Percentiles rank a stretch among this genome's conserved stretches.
phyloP scores from a whole-genome alignment of 1,140 invertebrate species.

The Anoplolepis gracilipes region DNA sequence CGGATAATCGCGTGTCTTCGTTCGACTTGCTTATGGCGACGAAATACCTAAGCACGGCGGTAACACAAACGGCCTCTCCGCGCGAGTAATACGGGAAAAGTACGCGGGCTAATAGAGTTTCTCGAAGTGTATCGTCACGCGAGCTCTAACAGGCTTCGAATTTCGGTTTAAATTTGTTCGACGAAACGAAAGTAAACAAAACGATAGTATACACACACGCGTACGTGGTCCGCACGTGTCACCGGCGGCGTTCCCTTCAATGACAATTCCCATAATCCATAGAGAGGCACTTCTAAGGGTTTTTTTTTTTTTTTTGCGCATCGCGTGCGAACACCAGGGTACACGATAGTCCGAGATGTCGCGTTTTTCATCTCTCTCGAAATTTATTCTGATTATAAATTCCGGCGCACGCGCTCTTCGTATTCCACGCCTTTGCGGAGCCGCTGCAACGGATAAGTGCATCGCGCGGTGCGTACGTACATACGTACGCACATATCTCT shows the following conservation, averaged over 20 bases:
- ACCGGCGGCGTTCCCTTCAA: conserved; percentile 8
- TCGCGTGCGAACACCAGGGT: neutral
- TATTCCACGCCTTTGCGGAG: conserved; percentile 54
- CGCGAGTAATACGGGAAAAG: neutral
- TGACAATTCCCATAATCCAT: neutral
- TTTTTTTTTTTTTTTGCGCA: neutral
- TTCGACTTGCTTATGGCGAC: conserved; percentile 39
- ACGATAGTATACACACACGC: conserved; percentile 44
- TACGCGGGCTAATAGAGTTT: conserved; percentile 52
- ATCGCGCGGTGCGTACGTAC: conserved; percentile 52
- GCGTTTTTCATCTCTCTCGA: conserved; percentile 3
- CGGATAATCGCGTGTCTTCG: conserved; percentile 57
- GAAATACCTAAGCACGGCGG: conserved; percentile 16
- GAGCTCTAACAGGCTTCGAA: conserved; percentile 57
- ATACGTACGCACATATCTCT: neutral
- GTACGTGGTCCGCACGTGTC: conserved; percentile 41
- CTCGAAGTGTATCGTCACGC: conserved; percentile 54
- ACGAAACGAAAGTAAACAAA: conserved; percentile 45
- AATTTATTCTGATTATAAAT: conserved; percentile 73
- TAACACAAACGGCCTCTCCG: conserved; percentile 11
- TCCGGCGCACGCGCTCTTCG: conserved; percentile 25
- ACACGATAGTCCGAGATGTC: neutral
- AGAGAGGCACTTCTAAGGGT: neutral
- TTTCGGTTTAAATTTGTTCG: conserved; percentile 53
- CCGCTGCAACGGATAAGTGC: conserved; percentile 44